Percentiles rank a stretch among this genome's conserved stretches.
phyloP scores from a whole-genome alignment of 1,140 invertebrate genomes.

The Zelostemma sp. region DNA sequence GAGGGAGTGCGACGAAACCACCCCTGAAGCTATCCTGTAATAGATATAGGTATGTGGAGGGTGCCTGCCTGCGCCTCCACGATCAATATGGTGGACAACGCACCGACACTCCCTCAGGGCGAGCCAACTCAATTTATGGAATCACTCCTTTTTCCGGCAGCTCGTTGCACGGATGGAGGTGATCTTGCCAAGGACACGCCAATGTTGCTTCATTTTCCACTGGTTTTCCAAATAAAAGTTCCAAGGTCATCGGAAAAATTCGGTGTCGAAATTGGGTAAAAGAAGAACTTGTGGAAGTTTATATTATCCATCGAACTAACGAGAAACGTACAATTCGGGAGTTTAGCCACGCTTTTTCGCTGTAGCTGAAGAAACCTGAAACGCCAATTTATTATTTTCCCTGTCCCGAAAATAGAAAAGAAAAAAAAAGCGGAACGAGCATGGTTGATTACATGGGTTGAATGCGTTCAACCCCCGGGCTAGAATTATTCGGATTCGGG shows the following conservation, averaged over 20 bases:
- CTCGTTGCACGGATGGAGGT: neutral
- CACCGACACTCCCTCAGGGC: conserved; percentile 59
- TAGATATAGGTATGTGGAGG: conserved; percentile 54
- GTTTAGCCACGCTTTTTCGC: neutral
- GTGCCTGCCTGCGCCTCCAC: conserved; percentile 56
- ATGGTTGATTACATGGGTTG: conserved; percentile 39
- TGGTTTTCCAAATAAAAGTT: neutral
- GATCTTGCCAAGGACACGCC: neutral
- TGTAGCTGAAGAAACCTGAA: neutral
- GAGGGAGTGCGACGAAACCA: conserved; percentile 58
- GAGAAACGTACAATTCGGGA: neutral
- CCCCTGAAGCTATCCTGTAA: conserved; percentile 62
- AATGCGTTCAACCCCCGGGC: conserved; percentile 32
- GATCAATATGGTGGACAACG: conserved; percentile 71
- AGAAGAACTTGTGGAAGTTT: too few species aligned
- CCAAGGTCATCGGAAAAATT: too few species aligned
- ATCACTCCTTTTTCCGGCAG: conserved; percentile 48
- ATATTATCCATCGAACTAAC: neutral
- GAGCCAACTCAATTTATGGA: conserved; percentile 63
- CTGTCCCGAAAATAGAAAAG: conserved; percentile 24
- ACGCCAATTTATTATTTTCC: neutral
- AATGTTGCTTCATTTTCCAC: conserved; percentile 11
- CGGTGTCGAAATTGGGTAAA: too few species aligned
- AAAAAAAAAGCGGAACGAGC: conserved; percentile 17
- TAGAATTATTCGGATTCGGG: conserved; percentile 40